Base-by-base conservation (phyloP, 2,113 vertebrate species). In the Gallinago media region DNA sequence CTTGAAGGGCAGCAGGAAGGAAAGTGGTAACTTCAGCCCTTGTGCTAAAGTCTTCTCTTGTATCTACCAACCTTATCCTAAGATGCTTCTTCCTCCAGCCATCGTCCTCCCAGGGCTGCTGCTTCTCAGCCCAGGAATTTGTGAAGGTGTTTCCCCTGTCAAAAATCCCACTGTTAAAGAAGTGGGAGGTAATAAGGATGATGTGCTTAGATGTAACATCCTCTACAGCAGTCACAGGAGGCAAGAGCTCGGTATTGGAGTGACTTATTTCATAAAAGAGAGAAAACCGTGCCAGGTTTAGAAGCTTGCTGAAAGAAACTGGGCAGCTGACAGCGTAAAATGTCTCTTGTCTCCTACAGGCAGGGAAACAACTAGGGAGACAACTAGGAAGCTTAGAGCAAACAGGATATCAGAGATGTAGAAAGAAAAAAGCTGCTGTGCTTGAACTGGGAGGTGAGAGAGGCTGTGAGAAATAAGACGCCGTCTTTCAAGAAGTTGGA, bases 401-500 rank as follows among this genome's bases (percentile, higher is more conserved):
- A 94, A 83, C 85, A 80, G 88, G 50, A 34, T 93, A n/a, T 86
- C 40, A 21, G 88, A 27, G 75, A 71, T 92, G 54, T 70, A 92
- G 91, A 58, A 83, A 92, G 85, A 68, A 93, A 92, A 85, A 94
- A 83, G 67, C 75, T 50, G 72, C 67, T 7, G 2, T 38, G 72
- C 83, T 90, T 14, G 11, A 92, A 68, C 1, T 0, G 72, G 54
- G 85, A 92, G 82, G 92, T 90, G 88, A 94, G 94, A 92, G 92
- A 36, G 61, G 85, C 29, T 21, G 83, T 84, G 86, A 77, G 73
- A 58, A 74, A 79, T 88, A 85, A 95, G 92, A 92, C 65, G 75
- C 70, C 62, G 7, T 96, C 92, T 92, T 83, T 95, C 78, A 89
- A 93, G 63, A 83, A 96, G 88, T 93, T 83, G 79, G 76, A 76